Evolutionary conservation across 30 jellyfish, hydroid and myxozoan species (phyloP), one percentile per base, ranked within the genome.

Genomic region (Turritopsis dohrnii): DNA sequence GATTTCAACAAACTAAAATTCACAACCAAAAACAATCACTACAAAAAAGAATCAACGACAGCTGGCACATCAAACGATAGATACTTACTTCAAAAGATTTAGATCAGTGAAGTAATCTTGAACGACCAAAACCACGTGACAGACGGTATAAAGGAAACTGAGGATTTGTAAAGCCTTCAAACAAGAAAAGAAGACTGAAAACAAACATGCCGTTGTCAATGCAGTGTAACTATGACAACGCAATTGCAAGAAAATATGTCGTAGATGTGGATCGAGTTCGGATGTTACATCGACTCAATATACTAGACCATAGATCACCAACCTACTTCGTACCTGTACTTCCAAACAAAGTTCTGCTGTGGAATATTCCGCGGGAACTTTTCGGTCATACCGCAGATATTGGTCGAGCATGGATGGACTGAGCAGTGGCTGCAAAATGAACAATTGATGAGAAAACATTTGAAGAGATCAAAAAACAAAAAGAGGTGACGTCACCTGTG

Each of bases 291-390:
- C n/a, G n/a, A n/a, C n/a, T n/a, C n/a, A n/a, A n/a, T n/a, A n/a
- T n/a, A n/a, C n/a, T n/a, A n/a, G n/a, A n/a, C n/a, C n/a, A n/a
- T n/a, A n/a, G n/a, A n/a, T n/a, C n/a, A n/a, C n/a, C n/a, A n/a
- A 75, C 18, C 65, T 9, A 75, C 18, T 0, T n/a, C n/a, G 27
- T 52, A 93, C 98, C 95, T 94, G 99, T 89, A 94, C 95, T 84
- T 94, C 99, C 21, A 94, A 85, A 83, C 99, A 94, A 16, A 88
- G 83, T 75, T 94, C 99, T 5, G 99, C 95, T 1, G 99, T 94
- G 52, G 97, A 86, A 82, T 84, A 89, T 77, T 94, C 99, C 20
- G 96, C 76, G 8, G 99, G 97, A 8, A 94, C 90, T 80, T 94
- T 94, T 74, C 88, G 88, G 54, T 94, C 99, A 52, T 88, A 96